Percentiles rank a stretch among this genome's conserved stretches.
Evolutionary conservation across 2,113 vertebrate species (phyloP).

Genomic region (Rhinolophus ferrumequinum): DNA sequence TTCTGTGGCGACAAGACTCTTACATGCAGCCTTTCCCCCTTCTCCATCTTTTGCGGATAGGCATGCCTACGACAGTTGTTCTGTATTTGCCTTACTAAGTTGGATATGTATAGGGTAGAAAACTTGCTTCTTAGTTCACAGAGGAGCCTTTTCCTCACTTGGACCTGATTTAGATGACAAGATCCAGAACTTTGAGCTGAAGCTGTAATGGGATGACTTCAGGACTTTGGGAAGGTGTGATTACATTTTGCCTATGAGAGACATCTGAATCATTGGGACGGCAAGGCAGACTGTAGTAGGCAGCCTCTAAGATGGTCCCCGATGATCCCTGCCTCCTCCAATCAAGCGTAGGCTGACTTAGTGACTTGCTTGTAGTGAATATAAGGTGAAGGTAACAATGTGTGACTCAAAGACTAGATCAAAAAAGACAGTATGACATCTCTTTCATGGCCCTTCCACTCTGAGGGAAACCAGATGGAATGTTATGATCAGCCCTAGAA

Average conservation of each 20-base stretch:
- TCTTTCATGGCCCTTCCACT: neutral
- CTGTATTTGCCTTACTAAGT: neutral
- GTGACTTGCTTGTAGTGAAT: neutral
- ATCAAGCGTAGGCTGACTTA: neutral
- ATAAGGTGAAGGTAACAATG: neutral
- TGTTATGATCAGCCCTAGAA: neutral
- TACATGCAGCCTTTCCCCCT: neutral
- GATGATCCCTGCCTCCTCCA: neutral
- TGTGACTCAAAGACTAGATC: neutral
- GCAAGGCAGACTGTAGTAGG: neutral
- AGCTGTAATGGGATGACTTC: neutral
- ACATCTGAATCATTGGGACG: neutral
- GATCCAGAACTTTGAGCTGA: neutral
- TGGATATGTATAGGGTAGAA: neutral
- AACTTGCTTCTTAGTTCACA: neutral
- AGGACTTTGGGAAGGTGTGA: neutral
- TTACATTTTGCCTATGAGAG: neutral
- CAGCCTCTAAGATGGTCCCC: neutral
- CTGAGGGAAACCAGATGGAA: neutral
- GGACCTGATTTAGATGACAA: neutral
- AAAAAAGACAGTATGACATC: neutral
- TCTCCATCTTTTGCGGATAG: neutral
- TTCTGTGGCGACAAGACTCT: neutral
- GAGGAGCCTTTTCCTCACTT: neutral
- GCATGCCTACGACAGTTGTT: neutral